A percentile compares a stretch with the other conserved stretches of the same genome.
phyloP scores from a whole-genome alignment of 2,888 invertebrate species.

The Clostera curtula region DNA sequence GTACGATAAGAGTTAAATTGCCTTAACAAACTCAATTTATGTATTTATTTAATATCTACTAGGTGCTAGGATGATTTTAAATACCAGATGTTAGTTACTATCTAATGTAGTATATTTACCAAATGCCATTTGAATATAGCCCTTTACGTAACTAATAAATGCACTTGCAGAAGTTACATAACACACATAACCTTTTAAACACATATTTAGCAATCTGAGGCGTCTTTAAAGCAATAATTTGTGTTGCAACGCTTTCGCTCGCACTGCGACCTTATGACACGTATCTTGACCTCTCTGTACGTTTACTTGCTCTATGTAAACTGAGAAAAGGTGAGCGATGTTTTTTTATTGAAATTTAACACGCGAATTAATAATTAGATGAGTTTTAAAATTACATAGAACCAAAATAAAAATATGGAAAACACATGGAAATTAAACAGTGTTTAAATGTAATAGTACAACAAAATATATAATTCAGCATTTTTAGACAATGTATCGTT shows the following conservation, averaged over 20 bases:
- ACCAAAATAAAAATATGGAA: no score
- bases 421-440: no score
- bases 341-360: slow-evolving; percentile 17
- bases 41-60: no score
- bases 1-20: no score
- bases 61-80: no score
- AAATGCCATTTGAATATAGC: background rate
- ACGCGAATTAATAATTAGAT: no score
- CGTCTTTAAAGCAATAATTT: slow-evolving; percentile 32
- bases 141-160: slow-evolving; percentile 22
- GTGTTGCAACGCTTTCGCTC: slow-evolving; percentile 34
- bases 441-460: no score
- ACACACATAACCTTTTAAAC: slow-evolving; percentile 28
- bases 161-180: slow-evolving; percentile 29
- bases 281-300: slow-evolving; percentile 24
- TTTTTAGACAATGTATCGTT: no score
- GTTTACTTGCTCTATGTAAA: slow-evolving; percentile 21
- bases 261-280: slow-evolving; percentile 23
- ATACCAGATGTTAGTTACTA: no score
- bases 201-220: slow-evolving; percentile 24
- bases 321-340: slow-evolving; percentile 8
- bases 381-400: no score
- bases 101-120: background rate
- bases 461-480: no score
- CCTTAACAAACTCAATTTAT: no score